A percentile compares a stretch with the other conserved stretches of the same genome.
phyloP scores from a whole-genome alignment of 2,113 vertebrate species.

The Pluvianellus socialis region DNA sequence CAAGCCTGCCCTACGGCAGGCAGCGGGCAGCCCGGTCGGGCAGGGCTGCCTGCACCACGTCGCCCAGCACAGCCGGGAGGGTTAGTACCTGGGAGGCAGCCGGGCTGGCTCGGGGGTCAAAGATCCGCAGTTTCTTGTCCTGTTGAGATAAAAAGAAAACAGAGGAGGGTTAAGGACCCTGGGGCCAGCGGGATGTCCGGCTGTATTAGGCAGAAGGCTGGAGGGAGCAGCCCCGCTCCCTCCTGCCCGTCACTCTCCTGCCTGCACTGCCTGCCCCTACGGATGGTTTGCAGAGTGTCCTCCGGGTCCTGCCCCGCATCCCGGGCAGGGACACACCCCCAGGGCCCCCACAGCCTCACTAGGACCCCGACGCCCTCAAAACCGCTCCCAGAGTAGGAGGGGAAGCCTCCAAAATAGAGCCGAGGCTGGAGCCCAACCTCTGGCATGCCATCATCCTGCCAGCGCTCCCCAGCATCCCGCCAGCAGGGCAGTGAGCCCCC shows the following conservation, averaged over 20 bases:
- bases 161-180: constrained; percentile 35
- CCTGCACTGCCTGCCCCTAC: not conserved
- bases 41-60: not conserved
- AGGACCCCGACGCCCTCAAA: not conserved
- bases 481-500: rapidly evolving
- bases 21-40: rapidly evolving
- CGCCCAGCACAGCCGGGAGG: rapidly evolving
- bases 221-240: not conserved
- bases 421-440: not conserved
- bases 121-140: constrained; percentile 94
- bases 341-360: not conserved
- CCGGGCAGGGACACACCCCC: rapidly evolving
- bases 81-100: constrained; percentile 84
- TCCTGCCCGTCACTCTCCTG: not conserved
- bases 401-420: not conserved
- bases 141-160: constrained; percentile 57
- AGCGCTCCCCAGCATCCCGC: rapidly evolving
- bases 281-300: not conserved
- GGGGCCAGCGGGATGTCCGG: not conserved
- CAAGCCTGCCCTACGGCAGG: not conserved
- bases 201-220: not conserved
- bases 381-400: not conserved
- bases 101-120: constrained; percentile 87
- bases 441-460: not conserved
- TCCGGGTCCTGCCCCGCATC: not conserved